Percentiles rank a stretch among this genome's conserved stretches.
phyloP scores from a whole-genome alignment of 1,140 invertebrate genomes.

The Lethocerus indicus region DNA sequence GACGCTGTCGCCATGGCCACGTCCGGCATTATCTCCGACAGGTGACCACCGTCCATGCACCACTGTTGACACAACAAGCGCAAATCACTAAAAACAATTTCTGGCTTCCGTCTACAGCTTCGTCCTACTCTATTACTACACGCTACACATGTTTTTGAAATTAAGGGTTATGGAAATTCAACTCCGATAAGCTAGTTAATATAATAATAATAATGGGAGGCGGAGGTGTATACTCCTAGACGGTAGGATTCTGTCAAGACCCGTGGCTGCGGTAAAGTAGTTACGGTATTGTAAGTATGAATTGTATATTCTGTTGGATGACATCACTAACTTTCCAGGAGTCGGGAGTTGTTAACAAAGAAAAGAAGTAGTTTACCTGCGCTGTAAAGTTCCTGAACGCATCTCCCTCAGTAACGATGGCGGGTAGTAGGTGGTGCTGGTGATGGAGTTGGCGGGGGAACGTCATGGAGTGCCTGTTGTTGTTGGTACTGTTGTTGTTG shows the following conservation, averaged over 20 bases:
- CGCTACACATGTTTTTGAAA: background rate
- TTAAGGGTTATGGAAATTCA: background rate
- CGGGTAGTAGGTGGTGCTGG: slow-evolving; percentile 24
- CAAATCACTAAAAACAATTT: background rate
- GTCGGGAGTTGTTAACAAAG: background rate
- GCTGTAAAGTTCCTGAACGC: background rate
- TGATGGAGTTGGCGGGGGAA: slow-evolving; percentile 32
- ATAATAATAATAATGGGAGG: too few species aligned
- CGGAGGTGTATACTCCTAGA: background rate
- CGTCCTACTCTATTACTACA: background rate
- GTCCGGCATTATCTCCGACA: slow-evolving; percentile 72
- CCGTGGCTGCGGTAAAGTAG: background rate
- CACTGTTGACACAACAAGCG: background rate
- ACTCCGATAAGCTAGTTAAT: background rate
- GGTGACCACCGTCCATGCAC: slow-evolving; percentile 38
- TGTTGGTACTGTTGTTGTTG: slow-evolving; percentile 16
- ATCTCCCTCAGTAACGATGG: slow-evolving; percentile 44
- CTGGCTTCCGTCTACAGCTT: background rate
- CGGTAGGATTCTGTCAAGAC: background rate
- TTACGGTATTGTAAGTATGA: background rate
- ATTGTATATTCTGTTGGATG: background rate
- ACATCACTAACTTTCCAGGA: background rate
- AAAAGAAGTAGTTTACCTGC: background rate
- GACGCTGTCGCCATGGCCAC: slow-evolving; percentile 74
- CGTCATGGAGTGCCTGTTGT: slow-evolving; percentile 31